Conservation (phyloP, 2,113 vertebrate species). For the Leptosomus discolor region DNA sequence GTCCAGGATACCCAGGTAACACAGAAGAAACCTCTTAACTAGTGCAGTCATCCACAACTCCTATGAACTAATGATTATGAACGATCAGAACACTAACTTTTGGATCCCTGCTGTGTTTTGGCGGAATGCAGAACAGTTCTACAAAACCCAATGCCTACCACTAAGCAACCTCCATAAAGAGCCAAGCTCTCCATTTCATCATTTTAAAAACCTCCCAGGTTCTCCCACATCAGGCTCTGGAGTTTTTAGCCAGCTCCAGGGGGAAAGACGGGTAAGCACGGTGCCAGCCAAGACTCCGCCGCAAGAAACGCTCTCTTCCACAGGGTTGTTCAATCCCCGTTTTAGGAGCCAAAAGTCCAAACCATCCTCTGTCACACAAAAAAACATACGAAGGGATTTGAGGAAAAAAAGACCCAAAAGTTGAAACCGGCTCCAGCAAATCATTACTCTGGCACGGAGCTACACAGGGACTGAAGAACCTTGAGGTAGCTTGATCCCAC, state of each 20-base stretch:
- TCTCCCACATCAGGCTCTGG: not conserved
- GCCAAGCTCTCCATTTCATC: not conserved
- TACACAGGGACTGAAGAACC: not conserved
- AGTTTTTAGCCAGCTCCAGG: not conserved
- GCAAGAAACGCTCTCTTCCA: not conserved
- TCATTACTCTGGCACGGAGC: not conserved
- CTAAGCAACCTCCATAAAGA: slow-evolving; percentile 7
- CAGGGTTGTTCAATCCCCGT: not conserved
- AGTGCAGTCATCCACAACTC: not conserved
- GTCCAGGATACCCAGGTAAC: not conserved
- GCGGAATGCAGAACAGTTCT: slow-evolving; percentile 37
- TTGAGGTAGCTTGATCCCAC: not conserved
- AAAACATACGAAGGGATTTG: not conserved
- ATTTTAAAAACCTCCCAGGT: not conserved
- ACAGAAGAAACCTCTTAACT: not conserved
- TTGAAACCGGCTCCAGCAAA: not conserved
- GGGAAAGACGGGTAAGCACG: not conserved
- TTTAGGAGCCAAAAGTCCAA: not conserved
- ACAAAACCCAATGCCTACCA: slow-evolving; percentile 6
- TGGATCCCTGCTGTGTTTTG: slow-evolving; percentile 43
- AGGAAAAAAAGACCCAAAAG: not conserved
- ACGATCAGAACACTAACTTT: slow-evolving; percentile 49
- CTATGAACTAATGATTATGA: slow-evolving; percentile 56
- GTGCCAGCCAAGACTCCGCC: not conserved
- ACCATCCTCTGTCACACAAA: not conserved